Base-by-base conservation (phyloP, 2,797 vertebrate genomes). In the Dermochelys coriacea region DNA sequence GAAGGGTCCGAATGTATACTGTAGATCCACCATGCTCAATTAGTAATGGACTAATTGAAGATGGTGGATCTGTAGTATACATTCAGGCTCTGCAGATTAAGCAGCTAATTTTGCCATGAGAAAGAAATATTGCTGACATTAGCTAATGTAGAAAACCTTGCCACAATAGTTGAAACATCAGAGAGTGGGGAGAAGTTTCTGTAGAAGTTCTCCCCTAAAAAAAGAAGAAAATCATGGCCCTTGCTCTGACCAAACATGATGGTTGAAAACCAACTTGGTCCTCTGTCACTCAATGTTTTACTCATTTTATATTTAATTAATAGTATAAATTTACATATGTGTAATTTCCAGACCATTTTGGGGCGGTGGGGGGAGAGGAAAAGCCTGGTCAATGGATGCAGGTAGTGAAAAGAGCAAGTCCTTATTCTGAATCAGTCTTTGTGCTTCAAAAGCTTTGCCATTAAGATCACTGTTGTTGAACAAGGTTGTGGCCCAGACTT, bases 351-450 rank as follows among this genome's bases (percentile, higher is more conserved):
- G 8, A 37, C 47, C 64, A 0, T 64, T 64, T 71, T 1, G 41
- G 41, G 41, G 41, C n/a, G 5, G 41, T n/a, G 16, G 23, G 12
- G 19, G 74, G 45, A 68, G 47, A 11, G 47, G 80, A 88, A 54
- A 55, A 5, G 11, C 9, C 84, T 92, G 14, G 54, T 8, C 29
- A 68, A 90, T 61, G 23, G 14, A 18, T 25, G 5, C 29, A 47
- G 4, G 11, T 51, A n/a, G 74, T 1, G 3, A 8, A 49, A 80
- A 74, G 8, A 84, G 1, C 2, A 34, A 37, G 6, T 2, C 34
- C 86, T 82, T 0, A 0, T 19, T 85, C 21, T 71, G 31, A 11
- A 47, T 51, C 86, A 75, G 45, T 74, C 1, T 77, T 86, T 57
- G 5, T 78, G 81, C 87, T 27, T 78, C 87, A 57, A 34, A 86